phyloP scores from a whole-genome alignment of 2,888 invertebrate genomes.

The Phaedon cochleariae region DNA sequence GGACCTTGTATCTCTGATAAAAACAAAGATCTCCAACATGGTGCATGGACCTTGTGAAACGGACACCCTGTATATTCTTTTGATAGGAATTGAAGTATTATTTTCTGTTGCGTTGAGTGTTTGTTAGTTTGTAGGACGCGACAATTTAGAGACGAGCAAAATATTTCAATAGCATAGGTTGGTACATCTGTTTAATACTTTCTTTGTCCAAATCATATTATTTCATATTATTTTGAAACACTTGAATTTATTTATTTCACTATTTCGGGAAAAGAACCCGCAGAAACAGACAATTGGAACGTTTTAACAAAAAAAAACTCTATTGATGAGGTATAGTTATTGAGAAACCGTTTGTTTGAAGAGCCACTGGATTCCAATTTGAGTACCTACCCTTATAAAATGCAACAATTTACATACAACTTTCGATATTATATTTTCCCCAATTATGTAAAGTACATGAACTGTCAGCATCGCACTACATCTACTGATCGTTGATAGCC shows the following conservation, averaged over 20 bases:
- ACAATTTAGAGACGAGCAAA: too few species aligned
- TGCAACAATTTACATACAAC: constrained; percentile 22
- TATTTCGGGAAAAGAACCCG: neutral
- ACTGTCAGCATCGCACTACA: constrained; percentile 35
- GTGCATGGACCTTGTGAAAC: too few species aligned
- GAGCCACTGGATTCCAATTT: constrained; percentile 3
- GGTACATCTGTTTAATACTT: too few species aligned
- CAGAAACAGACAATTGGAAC: neutral
- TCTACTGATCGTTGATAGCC: constrained; percentile 32
- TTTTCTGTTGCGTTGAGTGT: too few species aligned
- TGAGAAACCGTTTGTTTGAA: neutral
- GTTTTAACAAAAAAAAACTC: neutral
- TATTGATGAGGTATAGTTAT: neutral
- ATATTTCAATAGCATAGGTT: too few species aligned
- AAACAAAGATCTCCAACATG: too few species aligned
- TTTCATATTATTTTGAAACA: neutral
- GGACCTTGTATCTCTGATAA: too few species aligned
- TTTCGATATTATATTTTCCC: constrained; percentile 5
- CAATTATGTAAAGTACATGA: constrained; percentile 22
- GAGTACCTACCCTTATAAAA: constrained; percentile 8
- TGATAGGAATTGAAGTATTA: too few species aligned
- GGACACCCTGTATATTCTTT: too few species aligned
- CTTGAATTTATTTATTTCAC: neutral
- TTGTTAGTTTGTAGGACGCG: too few species aligned
- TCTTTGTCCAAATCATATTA: too few species aligned